Evolutionary conservation across 1,140 invertebrate species (phyloP).

Genomic region (Bombyx mandarina): DNA sequence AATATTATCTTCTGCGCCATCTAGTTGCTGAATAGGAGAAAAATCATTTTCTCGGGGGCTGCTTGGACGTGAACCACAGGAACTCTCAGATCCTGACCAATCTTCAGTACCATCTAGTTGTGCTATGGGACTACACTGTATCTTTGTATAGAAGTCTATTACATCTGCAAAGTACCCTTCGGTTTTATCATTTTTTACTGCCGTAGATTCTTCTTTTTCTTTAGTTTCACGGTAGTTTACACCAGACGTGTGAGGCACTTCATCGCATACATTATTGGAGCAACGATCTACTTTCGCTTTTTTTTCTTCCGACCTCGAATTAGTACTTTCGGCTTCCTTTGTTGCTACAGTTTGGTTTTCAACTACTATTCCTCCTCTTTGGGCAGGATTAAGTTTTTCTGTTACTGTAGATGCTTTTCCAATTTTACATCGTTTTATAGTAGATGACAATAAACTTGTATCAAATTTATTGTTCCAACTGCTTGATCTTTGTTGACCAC

Average conservation of each 20-base stretch:
- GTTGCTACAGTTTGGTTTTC: conserved; percentile 38
- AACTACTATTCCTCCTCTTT: conserved; percentile 50
- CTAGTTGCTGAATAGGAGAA: conserved; percentile 77
- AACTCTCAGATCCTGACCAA: conserved; percentile 66
- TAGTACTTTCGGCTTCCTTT: conserved; percentile 4
- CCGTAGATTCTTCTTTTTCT: conserved; percentile 45
- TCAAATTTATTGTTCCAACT: conserved; percentile 79
- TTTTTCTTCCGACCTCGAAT: conserved; percentile 23
- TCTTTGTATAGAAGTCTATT: conserved; percentile 69
- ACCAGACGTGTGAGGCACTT: conserved; percentile 52
- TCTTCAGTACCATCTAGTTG: conserved; percentile 78
- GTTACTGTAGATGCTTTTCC: conserved; percentile 63
- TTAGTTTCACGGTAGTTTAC: conserved; percentile 50
- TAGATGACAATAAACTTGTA: conserved; percentile 73
- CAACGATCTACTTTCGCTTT: conserved; percentile 38
- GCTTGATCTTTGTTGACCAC: conserved; percentile 76
- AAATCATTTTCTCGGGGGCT: conserved; percentile 52
- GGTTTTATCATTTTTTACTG: conserved; percentile 52
- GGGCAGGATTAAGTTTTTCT: conserved; percentile 56
- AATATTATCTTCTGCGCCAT: conserved; percentile 80
- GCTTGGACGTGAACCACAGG: conserved; percentile 53
- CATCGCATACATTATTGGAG: conserved; percentile 30
- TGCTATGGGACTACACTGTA: conserved; percentile 67
- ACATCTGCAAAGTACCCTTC: conserved; percentile 61
- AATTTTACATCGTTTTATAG: conserved; percentile 78